A percentile compares a stretch with the other conserved stretches of the same genome.
Conservation (phyloP, 2,888 invertebrate genomes). For the Sericinus montela region DNA sequence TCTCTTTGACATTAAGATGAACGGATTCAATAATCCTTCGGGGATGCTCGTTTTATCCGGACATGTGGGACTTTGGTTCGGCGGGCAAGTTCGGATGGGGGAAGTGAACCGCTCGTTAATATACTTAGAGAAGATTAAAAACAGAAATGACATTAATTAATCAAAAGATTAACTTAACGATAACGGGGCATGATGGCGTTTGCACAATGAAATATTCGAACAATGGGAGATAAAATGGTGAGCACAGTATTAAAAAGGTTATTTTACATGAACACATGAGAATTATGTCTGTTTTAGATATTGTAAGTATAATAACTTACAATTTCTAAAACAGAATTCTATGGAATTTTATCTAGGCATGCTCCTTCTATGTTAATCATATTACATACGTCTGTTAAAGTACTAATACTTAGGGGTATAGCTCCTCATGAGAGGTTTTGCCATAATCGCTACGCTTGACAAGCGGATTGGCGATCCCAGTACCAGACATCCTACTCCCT, state of each 20-base stretch:
- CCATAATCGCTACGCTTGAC: too few relatives aligned
- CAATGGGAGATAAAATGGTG: background rate
- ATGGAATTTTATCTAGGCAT: too few relatives aligned
- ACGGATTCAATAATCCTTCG: slow-evolving; percentile 42
- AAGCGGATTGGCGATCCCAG: too few relatives aligned
- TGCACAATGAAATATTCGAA: background rate
- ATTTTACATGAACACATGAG: background rate
- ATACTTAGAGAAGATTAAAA: slow-evolving; percentile 2
- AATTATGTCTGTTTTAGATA: too few relatives aligned
- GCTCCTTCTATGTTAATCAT: too few relatives aligned
- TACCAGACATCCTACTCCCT: too few relatives aligned
- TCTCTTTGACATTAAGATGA: slow-evolving; percentile 41
- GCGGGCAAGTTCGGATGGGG: background rate
- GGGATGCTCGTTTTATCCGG: slow-evolving; percentile 26
- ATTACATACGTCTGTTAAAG: too few relatives aligned
- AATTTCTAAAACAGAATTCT: too few relatives aligned
- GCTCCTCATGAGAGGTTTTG: too few relatives aligned
- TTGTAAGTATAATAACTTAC: too few relatives aligned
- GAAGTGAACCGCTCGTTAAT: background rate
- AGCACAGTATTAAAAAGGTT: background rate
- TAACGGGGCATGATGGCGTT: background rate
- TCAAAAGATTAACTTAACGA: background rate
- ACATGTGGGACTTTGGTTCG: slow-evolving; percentile 11
- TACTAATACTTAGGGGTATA: too few relatives aligned
- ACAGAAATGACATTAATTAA: background rate